Evolutionary conservation across 2,113 vertebrate genomes (phyloP), one percentile per base, ranked within the genome.

Genomic region (Gracilinanus agilis): DNA sequence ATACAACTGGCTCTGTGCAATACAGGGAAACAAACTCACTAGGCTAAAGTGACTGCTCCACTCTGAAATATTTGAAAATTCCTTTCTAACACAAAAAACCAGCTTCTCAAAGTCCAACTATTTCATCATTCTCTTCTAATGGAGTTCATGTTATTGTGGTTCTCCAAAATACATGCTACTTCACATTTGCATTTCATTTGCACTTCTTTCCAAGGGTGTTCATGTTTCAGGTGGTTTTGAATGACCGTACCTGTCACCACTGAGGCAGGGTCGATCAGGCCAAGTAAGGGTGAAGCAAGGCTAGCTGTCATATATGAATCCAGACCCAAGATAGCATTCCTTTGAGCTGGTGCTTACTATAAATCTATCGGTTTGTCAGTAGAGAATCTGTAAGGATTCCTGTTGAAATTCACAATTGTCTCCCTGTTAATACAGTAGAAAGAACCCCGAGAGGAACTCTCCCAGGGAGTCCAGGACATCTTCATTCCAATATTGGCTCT

Each of bases 111-210:
- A 6, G 7, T 34, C 44, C 92, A 53, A 75, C 93, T 54, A 44
- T 88, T 88, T 94, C 44, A 34, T 53, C 89, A 25, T 25, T 67
- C 53, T 88, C 54, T 56, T 44, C 56, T 89, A 96, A 93, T 58
- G 91, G 83, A 88, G 54, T 94, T 95, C 90, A 95, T 93, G 90
- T 96, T 94, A 93, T 25, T 92, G 19, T 67, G 54, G 90, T 92
- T 90, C 25, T 58, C 11, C 56, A 2, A 25, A 58, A 27, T 27
- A 8, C 90, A 93, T 89, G 54, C 49, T 61, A 88, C 55, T 21
- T 54, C 24, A 0, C 55, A 88, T 92, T 93, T 92, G 40, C 10
- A 24, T 54, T 44, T 56, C 55, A 91, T 92, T 93, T 54, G 92
- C 27, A 53, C 53, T 56, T 44, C 67, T 90, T 94, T 92, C 24